phyloP scores from a whole-genome alignment of 2,113 vertebrate genomes.

The Pygoscelis adeliae region DNA sequence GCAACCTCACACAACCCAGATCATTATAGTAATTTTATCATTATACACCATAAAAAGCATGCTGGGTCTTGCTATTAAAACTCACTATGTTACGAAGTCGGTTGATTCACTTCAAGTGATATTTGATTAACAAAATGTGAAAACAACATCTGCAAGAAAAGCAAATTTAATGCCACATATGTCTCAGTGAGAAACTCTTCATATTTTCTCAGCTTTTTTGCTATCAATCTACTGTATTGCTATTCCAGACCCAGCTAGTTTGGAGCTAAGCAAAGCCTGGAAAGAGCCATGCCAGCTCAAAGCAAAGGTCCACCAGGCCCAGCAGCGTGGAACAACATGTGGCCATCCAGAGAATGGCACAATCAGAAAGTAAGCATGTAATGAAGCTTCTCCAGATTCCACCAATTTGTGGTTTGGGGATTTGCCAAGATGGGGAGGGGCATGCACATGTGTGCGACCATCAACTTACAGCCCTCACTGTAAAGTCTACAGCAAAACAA shows the following conservation, averaged over 20 bases:
- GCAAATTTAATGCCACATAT: background rate
- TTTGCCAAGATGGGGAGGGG: background rate
- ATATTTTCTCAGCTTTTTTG: background rate
- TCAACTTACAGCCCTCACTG: background rate
- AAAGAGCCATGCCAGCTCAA: background rate
- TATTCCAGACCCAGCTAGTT: background rate
- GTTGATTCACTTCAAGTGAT: background rate
- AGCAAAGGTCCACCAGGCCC: background rate
- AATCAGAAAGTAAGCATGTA: background rate
- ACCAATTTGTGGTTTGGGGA: background rate
- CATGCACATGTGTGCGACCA: background rate
- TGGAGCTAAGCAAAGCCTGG: background rate
- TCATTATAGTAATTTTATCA: background rate
- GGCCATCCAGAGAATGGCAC: background rate
- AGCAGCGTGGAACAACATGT: background rate
- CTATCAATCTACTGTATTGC: background rate
- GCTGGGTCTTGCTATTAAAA: background rate
- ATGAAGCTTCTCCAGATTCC: constrained; percentile 4
- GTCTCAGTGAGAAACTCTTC: background rate
- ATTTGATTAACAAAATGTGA: background rate
- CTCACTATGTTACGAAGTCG: background rate
- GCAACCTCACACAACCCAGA: background rate
- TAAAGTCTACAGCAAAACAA: background rate
- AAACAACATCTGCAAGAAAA: background rate
- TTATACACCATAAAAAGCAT: background rate